Evolutionary conservation across 2,888 invertebrate species (phyloP).

Genomic region (Leucophenga maculata): DNA sequence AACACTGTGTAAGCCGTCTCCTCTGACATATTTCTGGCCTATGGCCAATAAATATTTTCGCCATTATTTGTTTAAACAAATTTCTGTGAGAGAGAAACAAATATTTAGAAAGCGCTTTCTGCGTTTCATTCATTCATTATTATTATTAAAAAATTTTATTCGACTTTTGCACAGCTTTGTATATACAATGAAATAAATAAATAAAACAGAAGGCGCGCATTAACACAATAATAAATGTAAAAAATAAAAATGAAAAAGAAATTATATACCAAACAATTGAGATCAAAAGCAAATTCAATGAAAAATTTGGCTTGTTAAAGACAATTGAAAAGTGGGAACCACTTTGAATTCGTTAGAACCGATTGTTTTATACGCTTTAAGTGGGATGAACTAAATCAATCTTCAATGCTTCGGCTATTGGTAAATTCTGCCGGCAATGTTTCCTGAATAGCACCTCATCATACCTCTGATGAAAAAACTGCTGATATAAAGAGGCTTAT

Average conservation of each 20-base stretch:
- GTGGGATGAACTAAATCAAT: no score
- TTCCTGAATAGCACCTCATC: no score
- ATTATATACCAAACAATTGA: no score
- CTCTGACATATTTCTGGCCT: no score
- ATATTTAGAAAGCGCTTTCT: neutral
- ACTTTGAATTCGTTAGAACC: neutral
- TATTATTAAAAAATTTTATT: neutral
- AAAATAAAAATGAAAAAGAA: no score
- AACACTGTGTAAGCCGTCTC: no score
- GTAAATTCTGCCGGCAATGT: no score
- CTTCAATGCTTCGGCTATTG: no score
- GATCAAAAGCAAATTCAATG: neutral
- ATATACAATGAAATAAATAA: neutral
- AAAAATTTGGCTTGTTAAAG: neutral
- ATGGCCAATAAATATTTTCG: no score
- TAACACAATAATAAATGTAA: neutral
- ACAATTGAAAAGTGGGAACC: neutral
- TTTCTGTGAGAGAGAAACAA: neutral
- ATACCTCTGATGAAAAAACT: no score
- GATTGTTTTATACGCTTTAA: conserved; percentile 5
- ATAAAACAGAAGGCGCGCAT: neutral
- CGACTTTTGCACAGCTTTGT: no score
- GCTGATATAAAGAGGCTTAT: no score
- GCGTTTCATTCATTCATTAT: neutral
- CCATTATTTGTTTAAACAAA: conserved; percentile 4